Evolutionary conservation across 2,113 vertebrate genomes (phyloP).

Genomic region (Procavia capensis): DNA sequence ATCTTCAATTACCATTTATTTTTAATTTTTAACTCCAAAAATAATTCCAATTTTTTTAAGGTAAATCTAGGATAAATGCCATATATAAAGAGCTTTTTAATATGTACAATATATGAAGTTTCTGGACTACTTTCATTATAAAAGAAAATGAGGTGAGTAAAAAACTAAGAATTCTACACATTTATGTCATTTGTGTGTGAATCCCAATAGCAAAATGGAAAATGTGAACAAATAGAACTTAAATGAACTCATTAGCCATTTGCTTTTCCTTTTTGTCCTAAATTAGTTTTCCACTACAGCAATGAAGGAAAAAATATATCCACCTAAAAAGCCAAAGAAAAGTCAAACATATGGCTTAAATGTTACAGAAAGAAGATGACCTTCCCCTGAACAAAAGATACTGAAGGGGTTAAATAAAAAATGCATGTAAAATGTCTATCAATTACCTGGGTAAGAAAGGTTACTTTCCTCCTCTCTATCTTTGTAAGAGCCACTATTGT

Average conservation of each 20-base stretch:
- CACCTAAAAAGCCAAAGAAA: background rate
- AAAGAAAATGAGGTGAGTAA: conserved; percentile 26
- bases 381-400: conserved; percentile 54
- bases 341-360: conserved; percentile 1
- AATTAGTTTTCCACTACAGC: conserved; percentile 19
- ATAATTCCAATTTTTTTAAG: conserved; percentile 20
- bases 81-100: conserved; percentile 30
- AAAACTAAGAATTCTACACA: conserved; percentile 2
- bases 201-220: background rate
- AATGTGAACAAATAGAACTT: background rate
- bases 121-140: background rate
- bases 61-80: conserved; percentile 34
- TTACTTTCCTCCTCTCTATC: background rate
- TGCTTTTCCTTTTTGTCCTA: conserved; percentile 35
- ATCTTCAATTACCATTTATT: background rate
- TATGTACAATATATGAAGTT: background rate
- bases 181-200: conserved; percentile 13
- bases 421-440: background rate
- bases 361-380: conserved; percentile 27
- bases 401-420: conserved; percentile 37
- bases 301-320: conserved; percentile 35
- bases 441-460: conserved; percentile 55
- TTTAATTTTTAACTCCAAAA: conserved; percentile 40
- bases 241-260: background rate
- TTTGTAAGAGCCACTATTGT: conserved; percentile 9